Base-by-base conservation (phyloP, 2,113 vertebrate species). In the Aptenodytes patagonicus region DNA sequence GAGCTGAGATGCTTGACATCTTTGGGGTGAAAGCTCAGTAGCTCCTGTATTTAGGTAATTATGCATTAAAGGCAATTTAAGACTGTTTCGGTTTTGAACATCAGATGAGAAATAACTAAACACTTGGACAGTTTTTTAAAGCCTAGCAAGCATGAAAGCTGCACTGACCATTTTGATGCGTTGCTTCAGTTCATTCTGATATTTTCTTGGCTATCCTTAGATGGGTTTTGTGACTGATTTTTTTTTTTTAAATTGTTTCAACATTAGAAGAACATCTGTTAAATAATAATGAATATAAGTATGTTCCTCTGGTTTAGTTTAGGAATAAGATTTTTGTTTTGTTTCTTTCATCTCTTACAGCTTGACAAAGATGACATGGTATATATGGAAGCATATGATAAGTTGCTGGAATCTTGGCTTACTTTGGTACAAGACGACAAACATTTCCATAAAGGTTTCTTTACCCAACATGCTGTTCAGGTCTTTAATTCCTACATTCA, bases 401-500 rank as follows among this genome's bases (percentile, higher is more conserved):
- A 99, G 94, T 98, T 99, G 82, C 97, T 99, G 97, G 99, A 99
- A 97, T 99, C 99, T 34, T 99, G 99, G 99, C 98, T 99, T 68
- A 99, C 99, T 32, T 98, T 99, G 82, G 99, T 99, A 32, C 99
- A 99, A 98, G 99, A 99, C 77, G 99, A 99, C 87, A 99, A 99
- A 96, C 99, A 99, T 96, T 99, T 99, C 91, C 99, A 99, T 79
- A 99, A 99, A 47, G 99, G 99, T 96, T 99, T 99, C 97, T 99
- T 99, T 69, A 98, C 99, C 47, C 99, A 99, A 95, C 99, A 99
- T n/a, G 99, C 99, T 44, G 97, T 99, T 96, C 99, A 99, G 97
- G 99, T 99, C 95, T 99, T 99, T 97, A 99, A 99, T 98, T 99
- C 99, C 34, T 99, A 99, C 95, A 99, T 99, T 96, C 99, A 99